Percentiles rank a stretch among this genome's conserved stretches.
Evolutionary conservation across 2,888 invertebrate species (phyloP).

Genomic region (Apoderus coryli): DNA sequence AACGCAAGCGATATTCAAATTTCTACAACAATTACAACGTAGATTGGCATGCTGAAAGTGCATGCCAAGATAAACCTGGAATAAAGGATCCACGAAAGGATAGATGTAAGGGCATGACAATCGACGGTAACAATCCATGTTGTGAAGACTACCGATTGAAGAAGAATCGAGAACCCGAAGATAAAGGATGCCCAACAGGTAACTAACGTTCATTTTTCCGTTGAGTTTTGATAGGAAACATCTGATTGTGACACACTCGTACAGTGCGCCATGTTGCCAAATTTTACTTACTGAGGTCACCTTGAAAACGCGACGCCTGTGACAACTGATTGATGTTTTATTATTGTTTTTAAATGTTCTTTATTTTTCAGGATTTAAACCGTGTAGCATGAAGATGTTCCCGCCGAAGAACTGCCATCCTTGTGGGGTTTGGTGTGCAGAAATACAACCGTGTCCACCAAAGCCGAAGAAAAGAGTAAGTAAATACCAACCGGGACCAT

Average conservation of each 20-base stretch:
- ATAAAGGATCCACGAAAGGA: slow-evolving; percentile 10
- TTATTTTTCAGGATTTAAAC: slow-evolving; percentile 25
- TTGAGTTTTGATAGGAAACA: too few species aligned
- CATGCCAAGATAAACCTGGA: slow-evolving; percentile 1
- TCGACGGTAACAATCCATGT: slow-evolving; percentile 23
- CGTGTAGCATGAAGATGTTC: slow-evolving; percentile 27
- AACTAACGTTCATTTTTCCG: too few species aligned
- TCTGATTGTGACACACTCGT: too few species aligned
- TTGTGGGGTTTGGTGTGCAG: slow-evolving; percentile 27
- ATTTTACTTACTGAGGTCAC: too few species aligned
- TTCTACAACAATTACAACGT: slow-evolving; percentile 30
- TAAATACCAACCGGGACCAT: slow-evolving; percentile 22
- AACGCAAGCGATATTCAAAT: slow-evolving; percentile 23
- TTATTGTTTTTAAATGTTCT: too few species aligned
- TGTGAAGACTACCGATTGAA: slow-evolving; percentile 21
- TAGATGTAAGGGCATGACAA: slow-evolving; percentile 19
- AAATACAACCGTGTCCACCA: slow-evolving; percentile 27
- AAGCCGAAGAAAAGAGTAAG: slow-evolving; percentile 23
- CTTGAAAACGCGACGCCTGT: too few species aligned
- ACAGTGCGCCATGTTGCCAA: too few species aligned
- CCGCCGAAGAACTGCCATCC: slow-evolving; percentile 28
- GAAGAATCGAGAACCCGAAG: slow-evolving; percentile 10
- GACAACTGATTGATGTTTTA: too few species aligned
- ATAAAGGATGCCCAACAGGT: slow-evolving; percentile 26
- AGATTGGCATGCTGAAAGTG: slow-evolving; percentile 21